phyloP scores from a whole-genome alignment of 2,113 vertebrate genomes.

The Trichomycterus rosablanca region DNA sequence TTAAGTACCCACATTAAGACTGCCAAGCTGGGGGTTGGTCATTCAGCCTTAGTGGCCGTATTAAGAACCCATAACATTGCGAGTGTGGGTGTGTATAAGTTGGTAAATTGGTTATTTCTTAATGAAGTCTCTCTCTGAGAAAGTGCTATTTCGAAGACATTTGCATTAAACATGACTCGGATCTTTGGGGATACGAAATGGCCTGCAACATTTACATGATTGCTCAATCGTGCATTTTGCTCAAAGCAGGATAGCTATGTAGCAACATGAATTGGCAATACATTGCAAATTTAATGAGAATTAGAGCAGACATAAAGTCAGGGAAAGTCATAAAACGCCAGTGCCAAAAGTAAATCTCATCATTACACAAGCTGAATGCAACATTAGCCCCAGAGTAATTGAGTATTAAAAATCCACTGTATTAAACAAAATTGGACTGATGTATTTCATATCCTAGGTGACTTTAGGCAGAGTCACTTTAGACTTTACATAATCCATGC shows the following conservation, averaged over 20 bases:
- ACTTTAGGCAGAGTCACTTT: no score
- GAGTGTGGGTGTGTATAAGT: constrained; percentile 2
- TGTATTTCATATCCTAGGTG: neutral
- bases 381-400: constrained; percentile 36
- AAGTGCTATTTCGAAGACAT: constrained; percentile 28
- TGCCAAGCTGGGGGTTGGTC: constrained; percentile 6
- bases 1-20: constrained; percentile 15
- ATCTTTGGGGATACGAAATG: constrained; percentile 35
- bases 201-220: constrained; percentile 41
- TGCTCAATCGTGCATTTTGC: constrained; percentile 32
- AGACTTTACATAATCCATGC: no score
- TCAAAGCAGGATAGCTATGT: constrained; percentile 22
- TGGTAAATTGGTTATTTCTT: constrained; percentile 31
- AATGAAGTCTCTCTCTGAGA: constrained; percentile 24
- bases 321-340: constrained; percentile 23
- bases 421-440: constrained; percentile 24
- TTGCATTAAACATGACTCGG: constrained; percentile 33
- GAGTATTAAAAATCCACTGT: constrained; percentile 31
- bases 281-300: constrained; percentile 37
- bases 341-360: constrained; percentile 30
- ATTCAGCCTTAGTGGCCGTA: constrained; percentile 17
- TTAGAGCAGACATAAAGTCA: constrained; percentile 24
- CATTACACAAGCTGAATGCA: constrained; percentile 11
- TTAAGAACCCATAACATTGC: neutral
- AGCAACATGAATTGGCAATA: constrained; percentile 24